Base-by-base conservation (phyloP, 2,888 invertebrate species). In the Ypsolopha scabrella region DNA sequence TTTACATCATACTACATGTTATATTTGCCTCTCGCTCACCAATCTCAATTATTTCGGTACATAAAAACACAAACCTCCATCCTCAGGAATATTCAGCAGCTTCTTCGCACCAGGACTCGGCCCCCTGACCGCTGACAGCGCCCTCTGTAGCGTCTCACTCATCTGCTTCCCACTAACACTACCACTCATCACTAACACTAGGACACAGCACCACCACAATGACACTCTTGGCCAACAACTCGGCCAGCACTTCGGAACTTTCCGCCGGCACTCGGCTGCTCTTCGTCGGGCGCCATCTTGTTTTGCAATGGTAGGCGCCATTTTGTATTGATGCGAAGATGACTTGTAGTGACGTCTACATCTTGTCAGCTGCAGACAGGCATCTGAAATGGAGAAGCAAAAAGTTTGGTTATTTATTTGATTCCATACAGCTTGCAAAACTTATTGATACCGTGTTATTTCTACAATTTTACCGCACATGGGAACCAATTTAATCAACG, bases 31-130 rank as follows among this genome's bases (percentile, higher is more conserved):
- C n/a, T n/a, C n/a, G n/a, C n/a, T n/a, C n/a, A n/a, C n/a, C n/a
- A n/a, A n/a, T n/a, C n/a, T n/a, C n/a, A 24, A 24, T 24, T 24
- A 4, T 4, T 24, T 38, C 1, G n/a, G 38, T 38, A 43, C 1
- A 43, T 4, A 43, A 43, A 11, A 34, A 6, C 33, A 61, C 80
- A 62, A 47, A 87, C 87, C 87, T 87, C 86, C 87, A 80, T 87
- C 87, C 58, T 87, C 87, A 52, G 87, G 87, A 51, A 87, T 87
- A 59, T 87, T 87, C 33, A 87, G 75, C 68, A 87, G 64, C 65
- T 87, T 87, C 77, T 87, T 87, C 7, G 87, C 87, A 0, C 87
- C 87, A 46, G 87, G 87, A 56, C 87, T 87, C 43, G 87, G 87
- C 1, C 87, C 87, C 0, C 87, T 60, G 6, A 85, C 87, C 44